Percentiles rank a stretch among this genome's conserved stretches.
Conservation (phyloP, 1,140 invertebrate species). For the Kradibia gibbosae region DNA sequence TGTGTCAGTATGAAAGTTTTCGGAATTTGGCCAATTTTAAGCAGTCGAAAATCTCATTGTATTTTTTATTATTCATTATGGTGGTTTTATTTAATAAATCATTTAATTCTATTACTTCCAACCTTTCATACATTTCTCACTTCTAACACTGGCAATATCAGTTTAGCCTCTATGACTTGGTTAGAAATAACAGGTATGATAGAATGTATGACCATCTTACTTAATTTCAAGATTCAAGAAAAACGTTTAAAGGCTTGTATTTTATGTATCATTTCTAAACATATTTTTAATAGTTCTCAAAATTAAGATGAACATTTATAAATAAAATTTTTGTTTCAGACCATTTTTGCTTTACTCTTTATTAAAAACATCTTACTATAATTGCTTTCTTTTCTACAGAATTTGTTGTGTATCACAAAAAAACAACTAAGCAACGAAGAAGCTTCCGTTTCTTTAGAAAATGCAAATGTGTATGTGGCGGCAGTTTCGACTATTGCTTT, state of each 20-base stretch:
- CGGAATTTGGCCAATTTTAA: constrained; percentile 1
- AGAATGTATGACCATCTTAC: background rate
- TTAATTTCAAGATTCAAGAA: constrained; percentile 25
- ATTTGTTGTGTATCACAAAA: background rate
- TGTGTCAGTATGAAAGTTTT: background rate
- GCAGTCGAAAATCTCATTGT: no score
- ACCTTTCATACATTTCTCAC: background rate
- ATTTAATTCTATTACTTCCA: background rate
- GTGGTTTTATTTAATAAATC: constrained; percentile 38
- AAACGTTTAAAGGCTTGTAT: constrained; percentile 10
- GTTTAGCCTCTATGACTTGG: background rate
- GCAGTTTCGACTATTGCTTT: background rate
- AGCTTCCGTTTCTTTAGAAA: background rate
- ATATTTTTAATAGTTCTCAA: no score
- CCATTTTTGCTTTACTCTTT: no score
- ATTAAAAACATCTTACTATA: no score
- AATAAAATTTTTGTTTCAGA: no score
- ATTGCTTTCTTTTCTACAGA: background rate
- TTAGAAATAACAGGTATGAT: constrained; percentile 2
- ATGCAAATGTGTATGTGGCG: background rate
- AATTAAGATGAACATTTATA: no score
- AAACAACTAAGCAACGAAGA: background rate
- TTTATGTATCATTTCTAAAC: background rate
- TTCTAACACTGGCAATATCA: background rate
- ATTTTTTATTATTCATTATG: constrained; percentile 4